A percentile compares a stretch with the other conserved stretches of the same genome.
Conservation (phyloP, 2,797 vertebrate genomes). For the Lithobates pipiens region DNA sequence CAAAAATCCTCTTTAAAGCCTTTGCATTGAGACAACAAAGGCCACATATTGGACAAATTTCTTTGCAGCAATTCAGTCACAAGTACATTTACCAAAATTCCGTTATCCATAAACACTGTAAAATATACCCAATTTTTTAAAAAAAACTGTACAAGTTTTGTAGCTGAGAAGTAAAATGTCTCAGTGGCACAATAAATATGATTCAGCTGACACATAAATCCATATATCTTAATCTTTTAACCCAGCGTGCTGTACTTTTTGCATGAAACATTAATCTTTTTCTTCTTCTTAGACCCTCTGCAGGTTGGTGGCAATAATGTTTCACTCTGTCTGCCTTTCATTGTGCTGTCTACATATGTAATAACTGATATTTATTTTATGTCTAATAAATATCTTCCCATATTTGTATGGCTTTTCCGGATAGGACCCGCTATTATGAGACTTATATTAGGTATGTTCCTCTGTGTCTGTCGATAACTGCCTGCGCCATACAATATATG, state of each 20-base stretch:
- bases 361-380: conserved; percentile 64
- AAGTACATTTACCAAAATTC: too few species aligned
- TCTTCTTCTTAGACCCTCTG: conserved; percentile 7
- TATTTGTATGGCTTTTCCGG: conserved; percentile 79
- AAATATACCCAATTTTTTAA: too few species aligned
- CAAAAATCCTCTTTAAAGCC: too few species aligned
- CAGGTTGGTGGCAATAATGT: conserved; percentile 33
- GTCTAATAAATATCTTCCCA: conserved; percentile 76
- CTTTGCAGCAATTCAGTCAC: too few species aligned
- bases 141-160: too few species aligned
- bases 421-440: conserved; percentile 99
- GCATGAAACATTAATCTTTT: conserved; percentile 27
- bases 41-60: too few species aligned
- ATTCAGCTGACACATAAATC: background rate
- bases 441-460: conserved; percentile 95
- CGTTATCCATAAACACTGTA: too few species aligned
- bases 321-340: conserved; percentile 12
- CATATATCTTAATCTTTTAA: background rate
- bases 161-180: too few species aligned
- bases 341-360: conserved; percentile 46
- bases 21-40: too few species aligned
- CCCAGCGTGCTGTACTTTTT: background rate
- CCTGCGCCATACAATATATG: conserved; percentile 57
- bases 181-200: too few species aligned
- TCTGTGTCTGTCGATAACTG: conserved; percentile 41